Evolutionary conservation across 92 coral and sea anemone genomes (phyloP), one percentile per base, ranked within the genome.

Genomic region (Siderastrea radians): DNA sequence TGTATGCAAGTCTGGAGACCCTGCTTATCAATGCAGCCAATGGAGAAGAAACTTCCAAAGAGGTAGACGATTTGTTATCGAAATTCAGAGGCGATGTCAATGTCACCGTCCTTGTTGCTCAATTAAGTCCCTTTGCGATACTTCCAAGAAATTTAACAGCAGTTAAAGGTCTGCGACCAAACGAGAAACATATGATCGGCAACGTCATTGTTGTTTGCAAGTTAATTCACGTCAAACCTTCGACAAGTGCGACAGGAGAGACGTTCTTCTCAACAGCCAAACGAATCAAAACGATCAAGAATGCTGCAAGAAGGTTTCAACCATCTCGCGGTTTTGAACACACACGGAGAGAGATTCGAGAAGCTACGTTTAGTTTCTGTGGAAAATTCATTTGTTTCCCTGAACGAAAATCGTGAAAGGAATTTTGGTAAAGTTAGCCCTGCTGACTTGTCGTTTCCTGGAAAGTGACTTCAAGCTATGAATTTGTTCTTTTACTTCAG

Each of bases 241-340:
- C 89, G 72, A 91, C 92, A 50, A 77, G 89, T 68, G 89, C 92
- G 66, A 82, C 94, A 46, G 94, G 89, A 43, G 94, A 87, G 76
- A 90, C 82, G 72, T 88, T 89, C 17, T 92, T 85, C 77, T 92
- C 95, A 61, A 92, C 92, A 75, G 95, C 95, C 49, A 87, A 92
- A 87, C 77, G 92, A 60, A 64, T 91, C 15, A 87, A 91, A 88
- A 88, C 90, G 95, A 57, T 90, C 95, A 78, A 74, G 72, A 79
- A 89, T 89, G 95, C 83, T 76, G 68, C 95, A 84, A 74, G 78
- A 90, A 81, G 76, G 91, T 69, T 92, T 92, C 72, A 89, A 80
- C 67, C 85, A 89, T 80, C 83, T 92, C 7, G 76, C 95, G 54
- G 89, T 89, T 54, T 78, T 89, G 78, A 80, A 85, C 78, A 92